Evolutionary conservation across 2,797 vertebrate species (phyloP), one percentile per base, ranked within the genome.

Genomic region (Pterois miles): DNA sequence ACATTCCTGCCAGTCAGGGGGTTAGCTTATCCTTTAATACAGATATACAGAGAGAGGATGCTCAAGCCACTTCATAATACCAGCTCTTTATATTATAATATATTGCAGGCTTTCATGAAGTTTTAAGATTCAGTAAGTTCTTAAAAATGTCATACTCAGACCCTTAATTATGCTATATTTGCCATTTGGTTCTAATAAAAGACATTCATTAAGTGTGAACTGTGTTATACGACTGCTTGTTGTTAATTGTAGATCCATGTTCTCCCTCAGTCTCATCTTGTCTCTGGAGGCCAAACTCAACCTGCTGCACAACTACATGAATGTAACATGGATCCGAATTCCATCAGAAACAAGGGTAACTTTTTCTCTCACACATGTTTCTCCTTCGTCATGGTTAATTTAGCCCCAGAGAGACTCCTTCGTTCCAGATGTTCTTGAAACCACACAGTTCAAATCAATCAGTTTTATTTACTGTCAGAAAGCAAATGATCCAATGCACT

Each of bases 291-390:
- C 98, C 93, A 99, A 99, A 93, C 96, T 99, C 88, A 98, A 97
- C 91, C 96, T 99, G 86, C 96, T 99, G 84, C 98, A 99, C 96
- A 99, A 96, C 96, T 99, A 99, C 95, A 99, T 99, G 98, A 99
- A 99, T 95, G 98, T 99, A 95, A 99, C 98, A 0, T 99, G 98
- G 98, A 98, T 99, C 89, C 97, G 98, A 86, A 99, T 99, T 90
- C 98, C 98, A 64, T 99, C 98, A 2, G 98, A 99, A 96, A 98
- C 98, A 89, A 96, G 98, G 97, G 98, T 99, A 90, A 94, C 71
- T 65, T 57, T 63, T 80, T 43, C 40, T 69, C 60, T 46, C 63
- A 54, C 85, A 80, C 27, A 16, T 83, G 80, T 62, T 65, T 76
- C 48, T 12, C 52, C 56, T 86, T 90, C 12, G 48, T 87, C 70